These are phyloP conservation scores for Bombus impatiens DNA, from an alignment of 1,140 invertebrate species.

Conservation along the genomic window DNA sequence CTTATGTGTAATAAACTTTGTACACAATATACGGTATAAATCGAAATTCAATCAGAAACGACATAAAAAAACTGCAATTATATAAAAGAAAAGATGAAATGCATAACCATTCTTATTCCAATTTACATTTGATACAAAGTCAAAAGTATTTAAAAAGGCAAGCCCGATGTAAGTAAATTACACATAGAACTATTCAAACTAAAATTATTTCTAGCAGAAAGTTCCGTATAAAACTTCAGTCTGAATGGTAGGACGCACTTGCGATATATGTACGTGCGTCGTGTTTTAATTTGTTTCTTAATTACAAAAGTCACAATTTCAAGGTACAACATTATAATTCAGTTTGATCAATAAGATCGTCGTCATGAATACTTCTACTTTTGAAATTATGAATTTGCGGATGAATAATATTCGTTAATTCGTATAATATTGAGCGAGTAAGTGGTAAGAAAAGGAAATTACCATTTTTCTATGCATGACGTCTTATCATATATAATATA, in stretches of 20 bases:
- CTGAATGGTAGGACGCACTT: background rate
- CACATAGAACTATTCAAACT: constrained; percentile 31
- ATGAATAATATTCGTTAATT: constrained; percentile 23
- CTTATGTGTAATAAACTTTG: background rate
- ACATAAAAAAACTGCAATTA: background rate
- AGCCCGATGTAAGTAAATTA: background rate
- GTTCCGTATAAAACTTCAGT: constrained; percentile 9
- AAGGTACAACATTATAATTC: constrained; percentile 21
- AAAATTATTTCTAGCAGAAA: constrained; percentile 26
- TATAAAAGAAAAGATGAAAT: background rate
- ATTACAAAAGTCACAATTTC: constrained; percentile 27
- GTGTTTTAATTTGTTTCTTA: background rate
- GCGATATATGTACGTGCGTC: background rate
- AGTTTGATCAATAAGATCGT: constrained; percentile 12
- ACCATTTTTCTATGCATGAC: constrained; percentile 37
- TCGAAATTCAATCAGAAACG: background rate
- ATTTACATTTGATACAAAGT: constrained; percentile 1
- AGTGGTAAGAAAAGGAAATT: constrained; percentile 22
- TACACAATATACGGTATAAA: constrained; percentile 4
- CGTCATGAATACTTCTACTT: background rate
- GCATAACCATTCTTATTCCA: background rate
- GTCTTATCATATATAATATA: constrained; percentile 9
- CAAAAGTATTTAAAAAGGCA: constrained; percentile 9
- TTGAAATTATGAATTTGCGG: constrained; percentile 37
- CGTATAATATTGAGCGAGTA: constrained; percentile 34